These are phyloP conservation scores for Pontoporia blainvillei DNA, from an alignment of 2,113 vertebrate species.

Conservation along the genomic window DNA sequence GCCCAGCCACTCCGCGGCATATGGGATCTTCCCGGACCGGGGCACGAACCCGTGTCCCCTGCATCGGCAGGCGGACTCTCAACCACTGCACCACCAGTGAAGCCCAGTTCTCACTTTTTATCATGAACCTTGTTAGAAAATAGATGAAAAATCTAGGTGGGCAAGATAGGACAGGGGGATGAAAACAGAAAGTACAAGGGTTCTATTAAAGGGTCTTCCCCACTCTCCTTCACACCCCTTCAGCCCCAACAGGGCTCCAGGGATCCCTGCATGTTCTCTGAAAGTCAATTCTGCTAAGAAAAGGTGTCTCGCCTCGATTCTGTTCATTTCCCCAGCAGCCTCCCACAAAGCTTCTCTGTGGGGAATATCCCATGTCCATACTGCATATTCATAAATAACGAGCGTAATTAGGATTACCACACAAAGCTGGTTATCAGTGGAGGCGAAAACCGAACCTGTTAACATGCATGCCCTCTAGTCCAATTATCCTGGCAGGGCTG, in stretches of 20 bases:
- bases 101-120: conserved; percentile 46
- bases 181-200: neutral
- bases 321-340: neutral
- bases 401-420: neutral
- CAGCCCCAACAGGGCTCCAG: neutral
- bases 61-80: no score
- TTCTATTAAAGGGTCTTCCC: neutral
- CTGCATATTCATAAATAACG: conserved; percentile 41
- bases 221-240: neutral
- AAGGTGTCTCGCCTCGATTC: neutral
- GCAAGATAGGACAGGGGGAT: neutral
- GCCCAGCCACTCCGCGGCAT: no score
- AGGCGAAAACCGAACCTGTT: conserved; percentile 49
- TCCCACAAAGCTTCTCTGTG: conserved; percentile 26
- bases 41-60: no score
- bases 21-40: no score
- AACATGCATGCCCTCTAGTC: neutral
- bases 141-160: conserved; percentile 22
- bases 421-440: conserved; percentile 29
- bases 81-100: no score
- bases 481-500: neutral
- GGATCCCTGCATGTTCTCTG: neutral
- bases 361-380: neutral
- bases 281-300: neutral
- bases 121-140: conserved; percentile 55